A percentile compares a stretch with the other conserved stretches of the same genome.
phyloP scores from a whole-genome alignment of 2,888 invertebrate genomes.

The Synanthedon vespiformis region DNA sequence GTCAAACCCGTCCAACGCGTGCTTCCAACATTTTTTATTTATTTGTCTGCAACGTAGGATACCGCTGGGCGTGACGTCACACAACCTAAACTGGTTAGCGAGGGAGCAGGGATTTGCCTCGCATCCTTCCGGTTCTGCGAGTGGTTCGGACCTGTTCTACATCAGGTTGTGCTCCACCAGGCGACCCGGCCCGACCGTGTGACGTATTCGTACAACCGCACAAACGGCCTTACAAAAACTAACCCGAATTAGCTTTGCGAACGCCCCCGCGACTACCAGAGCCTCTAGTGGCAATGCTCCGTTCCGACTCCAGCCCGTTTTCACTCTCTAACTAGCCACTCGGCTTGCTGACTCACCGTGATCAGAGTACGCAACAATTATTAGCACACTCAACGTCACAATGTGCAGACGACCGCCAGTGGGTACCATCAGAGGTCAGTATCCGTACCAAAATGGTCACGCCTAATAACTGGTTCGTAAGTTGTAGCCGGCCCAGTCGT shows the following conservation, averaged over 20 bases:
- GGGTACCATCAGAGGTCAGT: constrained; percentile 67
- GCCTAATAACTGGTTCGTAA: constrained; percentile 71
- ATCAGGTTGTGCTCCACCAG: constrained; percentile 54
- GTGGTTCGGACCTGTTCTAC: constrained; percentile 66
- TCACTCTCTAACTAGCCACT: constrained; percentile 41
- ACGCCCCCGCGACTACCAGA: constrained; percentile 23
- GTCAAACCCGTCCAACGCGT: constrained; percentile 69
- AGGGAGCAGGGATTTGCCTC: constrained; percentile 70
- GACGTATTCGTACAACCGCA: constrained; percentile 38
- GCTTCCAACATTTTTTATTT: constrained; percentile 71
- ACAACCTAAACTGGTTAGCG: constrained; percentile 70
- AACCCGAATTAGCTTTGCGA: constrained; percentile 31
- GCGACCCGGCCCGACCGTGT: constrained; percentile 32
- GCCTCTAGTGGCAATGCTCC: constrained; percentile 7
- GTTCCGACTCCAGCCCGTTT: constrained; percentile 27
- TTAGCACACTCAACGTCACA: constrained; percentile 59
- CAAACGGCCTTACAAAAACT: constrained; percentile 15
- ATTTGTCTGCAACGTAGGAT: constrained; percentile 68
- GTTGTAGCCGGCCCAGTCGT: constrained; percentile 62
- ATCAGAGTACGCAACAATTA: constrained; percentile 58
- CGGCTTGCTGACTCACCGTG: constrained; percentile 49
- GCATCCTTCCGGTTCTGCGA: constrained; percentile 70
- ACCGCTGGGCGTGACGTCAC: constrained; percentile 69
- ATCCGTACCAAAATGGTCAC: constrained; percentile 70
- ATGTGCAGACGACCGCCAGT: constrained; percentile 47